These are phyloP conservation scores for Oxygymnocypris stewartii DNA, from an alignment of 2,113 vertebrate genomes.

Conservation along the genomic window DNA sequence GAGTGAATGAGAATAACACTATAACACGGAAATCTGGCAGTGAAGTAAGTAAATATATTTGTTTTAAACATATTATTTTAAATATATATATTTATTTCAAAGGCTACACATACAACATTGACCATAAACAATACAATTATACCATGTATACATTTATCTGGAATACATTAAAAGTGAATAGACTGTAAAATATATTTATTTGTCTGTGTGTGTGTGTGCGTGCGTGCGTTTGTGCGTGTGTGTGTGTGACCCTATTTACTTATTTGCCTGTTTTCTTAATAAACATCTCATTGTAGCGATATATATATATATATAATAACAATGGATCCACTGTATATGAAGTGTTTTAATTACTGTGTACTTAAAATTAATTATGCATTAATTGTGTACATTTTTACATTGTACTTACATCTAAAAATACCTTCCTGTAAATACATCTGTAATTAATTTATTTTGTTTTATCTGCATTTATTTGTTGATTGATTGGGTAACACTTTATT, in stretches of 20 bases:
- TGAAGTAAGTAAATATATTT: background rate
- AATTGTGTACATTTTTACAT: background rate
- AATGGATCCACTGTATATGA: background rate
- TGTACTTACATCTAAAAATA: background rate
- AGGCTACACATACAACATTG: background rate
- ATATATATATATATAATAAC: background rate
- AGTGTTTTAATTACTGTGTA: background rate
- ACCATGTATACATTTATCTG: background rate
- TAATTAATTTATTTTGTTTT: background rate
- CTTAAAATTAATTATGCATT: background rate
- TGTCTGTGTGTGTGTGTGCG: no score
- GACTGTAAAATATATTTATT: no score
- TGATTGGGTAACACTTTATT: no score
- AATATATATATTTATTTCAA: background rate
- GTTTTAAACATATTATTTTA: no score
- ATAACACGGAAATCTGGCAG: background rate
- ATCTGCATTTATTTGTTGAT: background rate
- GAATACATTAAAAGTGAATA: no score
- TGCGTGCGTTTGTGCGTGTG: no score
- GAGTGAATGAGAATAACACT: background rate
- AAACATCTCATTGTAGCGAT: background rate
- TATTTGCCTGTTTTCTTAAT: background rate
- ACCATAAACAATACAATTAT: background rate
- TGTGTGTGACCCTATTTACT: background rate
- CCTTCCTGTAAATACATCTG: background rate